Percentiles rank a stretch among this genome's conserved stretches.
phyloP scores from a whole-genome alignment of 2,888 invertebrate species.

The Amblyjoppa proteus region DNA sequence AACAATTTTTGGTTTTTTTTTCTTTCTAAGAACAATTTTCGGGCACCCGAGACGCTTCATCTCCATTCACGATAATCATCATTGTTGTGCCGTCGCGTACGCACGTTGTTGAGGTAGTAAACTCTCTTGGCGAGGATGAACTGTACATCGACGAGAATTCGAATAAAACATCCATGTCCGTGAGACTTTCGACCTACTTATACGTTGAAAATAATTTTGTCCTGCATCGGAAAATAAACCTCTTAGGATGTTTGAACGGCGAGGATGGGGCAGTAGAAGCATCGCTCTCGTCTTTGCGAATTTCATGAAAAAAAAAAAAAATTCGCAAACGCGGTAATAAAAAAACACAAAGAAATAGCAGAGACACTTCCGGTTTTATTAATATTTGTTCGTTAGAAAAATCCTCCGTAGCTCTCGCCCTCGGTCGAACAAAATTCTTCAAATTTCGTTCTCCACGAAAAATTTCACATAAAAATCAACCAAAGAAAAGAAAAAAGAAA shows the following conservation, averaged over 20 bases:
- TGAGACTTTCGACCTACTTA: slow-evolving; percentile 72
- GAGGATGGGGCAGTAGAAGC: neutral
- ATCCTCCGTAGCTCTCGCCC: neutral
- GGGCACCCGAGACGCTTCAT: slow-evolving; percentile 76
- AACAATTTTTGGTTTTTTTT: slow-evolving; percentile 41
- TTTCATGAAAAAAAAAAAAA: neutral
- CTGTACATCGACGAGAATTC: slow-evolving; percentile 82
- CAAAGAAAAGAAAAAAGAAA: neutral
- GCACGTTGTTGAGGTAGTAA: slow-evolving; percentile 81
- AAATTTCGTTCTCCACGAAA: neutral
- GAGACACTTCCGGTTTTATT: slow-evolving; percentile 5
- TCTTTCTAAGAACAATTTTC: slow-evolving; percentile 52
- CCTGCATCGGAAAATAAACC: neutral
- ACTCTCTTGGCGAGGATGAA: slow-evolving; percentile 79
- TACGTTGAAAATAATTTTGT: slow-evolving; percentile 38
- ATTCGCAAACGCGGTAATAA: neutral
- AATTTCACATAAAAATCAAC: neutral
- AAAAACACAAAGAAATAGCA: neutral
- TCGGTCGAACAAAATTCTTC: neutral
- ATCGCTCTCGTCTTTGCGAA: too few relatives aligned
- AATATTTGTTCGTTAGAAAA: slow-evolving; percentile 10
- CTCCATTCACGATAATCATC: slow-evolving; percentile 58
- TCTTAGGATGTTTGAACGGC: neutral
- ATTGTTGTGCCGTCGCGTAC: slow-evolving; percentile 82
- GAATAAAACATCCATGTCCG: slow-evolving; percentile 84